Base-by-base conservation (phyloP, 2,888 invertebrate genomes). In the Agonopterix alstromeriana region DNA sequence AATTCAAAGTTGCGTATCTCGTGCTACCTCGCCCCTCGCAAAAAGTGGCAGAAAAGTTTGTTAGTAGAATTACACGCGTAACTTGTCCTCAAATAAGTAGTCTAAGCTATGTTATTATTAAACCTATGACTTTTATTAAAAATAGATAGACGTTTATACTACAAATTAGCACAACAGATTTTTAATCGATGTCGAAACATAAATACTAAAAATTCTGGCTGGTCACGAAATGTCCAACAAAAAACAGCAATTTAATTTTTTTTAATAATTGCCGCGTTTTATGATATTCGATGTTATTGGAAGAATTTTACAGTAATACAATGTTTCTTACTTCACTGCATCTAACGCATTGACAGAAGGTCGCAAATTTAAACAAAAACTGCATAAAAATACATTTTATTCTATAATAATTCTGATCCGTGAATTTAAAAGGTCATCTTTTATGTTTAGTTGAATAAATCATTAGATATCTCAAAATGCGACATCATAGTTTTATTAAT, bases 341-440 rank as follows among this genome's bases (percentile, higher is more conserved):
- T 47, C 44, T 36, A 60, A 57, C 56, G 53, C 57, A 51, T 55
- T 45, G 51, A 49, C 48, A 48, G 67, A 67, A 70, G 71, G 68
- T 65, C 64, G 58, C 53, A 50, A 60, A 61, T 53, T 51, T 45
- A 48, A 42, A 54, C 57, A 66, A 65, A 64, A 65, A 65, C 53
- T 49, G 41, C 48, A 27, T 48, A 44, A 56, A 54, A 58, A 62
- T 53, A 54, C 46, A 55, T 62, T 57, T 56, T 53, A 61, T 57
- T 57, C 53, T 58, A 12, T 17, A 43, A 17, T 42, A 35, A 42
- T 36, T 36, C 17, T 48, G 48, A 60, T 54, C 61, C 58, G 59
- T 59, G 57, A 63, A 58, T 60, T 53, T 49, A 49, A 61, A 61
- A 67, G 68, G 67, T 66, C 66, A 52, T 48, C 36, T 50, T 38